Base-by-base conservation (phyloP, 1,140 invertebrate species). In the Drosophila willistoni region DNA sequence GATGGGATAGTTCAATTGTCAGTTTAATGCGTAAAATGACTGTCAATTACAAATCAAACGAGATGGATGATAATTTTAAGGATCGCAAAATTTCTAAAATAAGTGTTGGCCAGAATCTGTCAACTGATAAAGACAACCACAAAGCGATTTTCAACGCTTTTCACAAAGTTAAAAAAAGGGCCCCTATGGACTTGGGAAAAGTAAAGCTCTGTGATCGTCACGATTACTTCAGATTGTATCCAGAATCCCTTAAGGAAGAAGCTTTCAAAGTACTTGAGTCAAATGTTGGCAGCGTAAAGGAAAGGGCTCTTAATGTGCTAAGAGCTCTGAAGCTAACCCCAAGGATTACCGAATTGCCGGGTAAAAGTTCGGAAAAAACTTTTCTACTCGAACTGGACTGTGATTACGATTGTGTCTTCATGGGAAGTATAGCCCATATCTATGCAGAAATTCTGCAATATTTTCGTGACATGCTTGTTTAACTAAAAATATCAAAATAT, bases 211-310 rank as follows among this genome's bases (percentile, higher is more conserved):
- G 73, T 44, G 90, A 91, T 74, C 75, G 86, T 3, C 90, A 91
- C 72, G 79, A 91, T 34, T 91, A 86, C 56, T 91, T 91, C 17
- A 85, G 79, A 56, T 79, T 56, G 14, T 91, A 64, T 34, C 77
- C 68, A 66, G 57, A 73, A 0, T 39, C 75, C 0, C n/a, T 90
- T 0, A 91, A 83, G 44, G 4, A 29, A 7, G 61, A 57, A 0
- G 90, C 90, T 7, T 44, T 79, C 1, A 39, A 73, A 0, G 64
- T 55, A 0, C 34, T 91, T 0, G 22, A 54, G 0, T 65, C 63
- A 2, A 19, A 5, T 47, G 17, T 3, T 47, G 17, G 17, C 6
- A 7, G 59, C 13, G 0, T 25, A 41, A 71, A 76, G 44, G 55
- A 61, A 3, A 56, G 79, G 33, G 59, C 66, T 0, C 3, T 66